Percentiles rank a stretch among this genome's conserved stretches.
Evolutionary conservation across 2,797 vertebrate species (phyloP).

Genomic region (Sphenopsis melanotis): DNA sequence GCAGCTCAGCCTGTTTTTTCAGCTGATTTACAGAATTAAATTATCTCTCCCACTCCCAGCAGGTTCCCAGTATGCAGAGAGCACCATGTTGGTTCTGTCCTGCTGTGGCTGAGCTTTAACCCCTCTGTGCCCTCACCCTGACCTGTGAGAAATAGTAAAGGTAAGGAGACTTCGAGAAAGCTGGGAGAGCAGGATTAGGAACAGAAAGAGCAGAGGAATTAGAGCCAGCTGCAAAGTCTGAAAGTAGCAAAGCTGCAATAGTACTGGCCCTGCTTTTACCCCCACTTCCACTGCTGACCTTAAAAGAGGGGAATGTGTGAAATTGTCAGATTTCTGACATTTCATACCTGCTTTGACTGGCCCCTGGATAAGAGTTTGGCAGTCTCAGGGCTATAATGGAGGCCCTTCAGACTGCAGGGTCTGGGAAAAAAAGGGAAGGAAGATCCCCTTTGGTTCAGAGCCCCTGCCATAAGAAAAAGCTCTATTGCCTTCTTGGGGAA

Average conservation of each 20-base stretch:
- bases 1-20: not conserved
- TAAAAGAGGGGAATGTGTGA: not conserved
- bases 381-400: not conserved
- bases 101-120: not conserved
- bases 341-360: rapidly evolving
- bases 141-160: not conserved
- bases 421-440: not conserved
- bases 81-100: rapidly evolving
- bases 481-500: not conserved
- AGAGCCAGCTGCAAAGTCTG: not conserved
- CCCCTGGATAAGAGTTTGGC: not conserved
- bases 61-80: rapidly evolving
- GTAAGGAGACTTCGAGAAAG: not conserved
- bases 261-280: rapidly evolving
- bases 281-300: not conserved
- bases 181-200: not conserved
- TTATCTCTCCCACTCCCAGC: not conserved
- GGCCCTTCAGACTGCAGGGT: not conserved
- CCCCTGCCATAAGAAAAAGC: not conserved
- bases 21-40: not conserved
- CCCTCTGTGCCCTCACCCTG: not conserved
- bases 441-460: not conserved
- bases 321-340: not conserved
- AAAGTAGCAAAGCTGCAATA: not conserved
- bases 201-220: not conserved